Evolutionary conservation across 1,140 invertebrate genomes (phyloP).

Genomic region (Scaptomyza graminum): DNA sequence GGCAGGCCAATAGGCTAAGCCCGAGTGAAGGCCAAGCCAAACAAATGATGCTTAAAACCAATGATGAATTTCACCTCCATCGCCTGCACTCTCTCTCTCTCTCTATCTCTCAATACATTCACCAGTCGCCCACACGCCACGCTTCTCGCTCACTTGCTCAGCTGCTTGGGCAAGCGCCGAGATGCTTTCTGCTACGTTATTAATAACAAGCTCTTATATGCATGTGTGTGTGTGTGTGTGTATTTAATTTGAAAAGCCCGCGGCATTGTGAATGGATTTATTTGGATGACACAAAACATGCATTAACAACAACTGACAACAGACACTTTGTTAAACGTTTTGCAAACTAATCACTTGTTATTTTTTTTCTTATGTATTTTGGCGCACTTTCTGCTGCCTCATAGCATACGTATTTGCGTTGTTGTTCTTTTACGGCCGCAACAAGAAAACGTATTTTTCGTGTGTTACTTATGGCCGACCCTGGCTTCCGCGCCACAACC

Average conservation of each 20-base stretch:
- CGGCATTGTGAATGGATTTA: constrained; percentile 28
- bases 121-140: constrained; percentile 31
- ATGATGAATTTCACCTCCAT: constrained; percentile 5
- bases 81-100: constrained; percentile 2
- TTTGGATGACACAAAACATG: constrained; percentile 13
- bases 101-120: constrained; percentile 2
- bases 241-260: constrained; percentile 37
- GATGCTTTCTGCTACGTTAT: constrained; percentile 36
- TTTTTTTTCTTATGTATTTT: constrained; percentile 13
- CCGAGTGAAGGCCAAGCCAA: constrained; percentile 22
- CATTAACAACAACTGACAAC: constrained; percentile 22
- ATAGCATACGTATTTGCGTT: constrained; percentile 7
- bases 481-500: constrained; percentile 12
- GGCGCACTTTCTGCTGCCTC: constrained; percentile 31
- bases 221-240: background rate
- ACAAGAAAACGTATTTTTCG: constrained; percentile 24
- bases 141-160: constrained; percentile 12
- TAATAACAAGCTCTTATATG: constrained; percentile 27
- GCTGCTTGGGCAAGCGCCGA: constrained; percentile 31
- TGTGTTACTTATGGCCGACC: background rate
- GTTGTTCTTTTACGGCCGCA: constrained; percentile 20
- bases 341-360: constrained; percentile 34
- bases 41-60: constrained; percentile 22
- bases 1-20: constrained; percentile 5
- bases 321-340: constrained; percentile 22